Conservation (phyloP, 92 coral and sea anemone species). For the Umimayanthus kanabou region DNA sequence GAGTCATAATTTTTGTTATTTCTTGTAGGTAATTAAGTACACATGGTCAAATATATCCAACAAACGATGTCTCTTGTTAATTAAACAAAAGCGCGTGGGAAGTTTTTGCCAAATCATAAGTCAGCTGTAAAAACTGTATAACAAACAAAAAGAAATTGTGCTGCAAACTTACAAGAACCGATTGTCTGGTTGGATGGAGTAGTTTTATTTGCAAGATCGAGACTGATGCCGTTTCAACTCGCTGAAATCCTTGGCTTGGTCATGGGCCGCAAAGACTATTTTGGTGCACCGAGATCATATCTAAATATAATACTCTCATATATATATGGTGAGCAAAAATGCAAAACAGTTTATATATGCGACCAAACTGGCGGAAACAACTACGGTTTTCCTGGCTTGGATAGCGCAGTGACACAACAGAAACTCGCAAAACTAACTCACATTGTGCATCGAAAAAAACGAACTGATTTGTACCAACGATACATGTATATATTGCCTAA, state of each 20-base stretch:
- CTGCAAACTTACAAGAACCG: background rate
- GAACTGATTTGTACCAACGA: too few species aligned
- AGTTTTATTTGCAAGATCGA: background rate
- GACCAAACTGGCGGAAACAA: background rate
- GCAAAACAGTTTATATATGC: background rate
- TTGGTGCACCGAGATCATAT: background rate
- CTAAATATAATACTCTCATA: background rate
- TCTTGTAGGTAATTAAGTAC: background rate
- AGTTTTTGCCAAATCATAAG: background rate
- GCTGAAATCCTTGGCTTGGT: background rate
- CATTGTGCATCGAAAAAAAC: too few species aligned
- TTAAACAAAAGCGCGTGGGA: background rate
- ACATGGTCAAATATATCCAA: background rate
- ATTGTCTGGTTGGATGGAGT: background rate
- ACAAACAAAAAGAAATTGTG: background rate
- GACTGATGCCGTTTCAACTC: background rate
- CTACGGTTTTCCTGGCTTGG: background rate
- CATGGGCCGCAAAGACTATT: background rate
- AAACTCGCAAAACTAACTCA: too few species aligned
- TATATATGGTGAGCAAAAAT: too few species aligned
- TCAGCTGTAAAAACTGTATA: too few species aligned
- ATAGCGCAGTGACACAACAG: background rate
- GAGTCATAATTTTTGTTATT: background rate
- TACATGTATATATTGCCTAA: too few species aligned
- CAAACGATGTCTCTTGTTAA: background rate